Conservation (phyloP, 2,113 vertebrate species). For the Protomyctophum bolini region DNA sequence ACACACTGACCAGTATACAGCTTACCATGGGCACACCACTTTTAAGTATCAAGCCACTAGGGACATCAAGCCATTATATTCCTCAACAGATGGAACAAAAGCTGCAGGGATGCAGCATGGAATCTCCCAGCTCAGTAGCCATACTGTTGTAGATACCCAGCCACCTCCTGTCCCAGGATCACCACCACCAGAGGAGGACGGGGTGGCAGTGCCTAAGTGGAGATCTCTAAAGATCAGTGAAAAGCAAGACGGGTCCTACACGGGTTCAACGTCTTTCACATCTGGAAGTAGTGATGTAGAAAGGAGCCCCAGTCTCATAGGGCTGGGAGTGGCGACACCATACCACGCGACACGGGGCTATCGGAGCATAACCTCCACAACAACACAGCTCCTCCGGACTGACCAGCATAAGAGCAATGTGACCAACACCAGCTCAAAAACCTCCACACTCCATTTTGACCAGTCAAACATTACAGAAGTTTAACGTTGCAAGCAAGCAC, state of each 20-base stretch:
- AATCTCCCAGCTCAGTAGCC: constrained; percentile 43
- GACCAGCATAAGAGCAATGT: not conserved
- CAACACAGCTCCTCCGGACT: not conserved
- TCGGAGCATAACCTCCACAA: constrained; percentile 3
- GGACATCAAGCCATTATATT: too few relatives aligned
- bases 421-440: constrained; percentile 4
- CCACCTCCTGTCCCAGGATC: constrained; percentile 37
- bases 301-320: not conserved
- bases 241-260: constrained; percentile 33
- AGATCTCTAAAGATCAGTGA: constrained; percentile 38
- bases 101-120: constrained; percentile 23
- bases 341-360: constrained; percentile 1
- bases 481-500: not conserved
- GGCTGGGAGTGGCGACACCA: constrained; percentile 1
- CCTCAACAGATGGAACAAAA: constrained; percentile 20
- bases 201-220: constrained; percentile 21
- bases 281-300: constrained; percentile 3
- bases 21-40: not conserved
- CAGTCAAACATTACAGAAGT: constrained; percentile 33
- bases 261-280: constrained; percentile 18
- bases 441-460: constrained; percentile 18
- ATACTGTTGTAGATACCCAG: constrained; percentile 12
- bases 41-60: constrained; percentile 6
- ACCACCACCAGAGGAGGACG: constrained; percentile 24
- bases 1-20: not conserved